These are phyloP conservation scores for Notarius lentiginosus DNA, from an alignment of 2,113 vertebrate species.

Conservation along the genomic window DNA sequence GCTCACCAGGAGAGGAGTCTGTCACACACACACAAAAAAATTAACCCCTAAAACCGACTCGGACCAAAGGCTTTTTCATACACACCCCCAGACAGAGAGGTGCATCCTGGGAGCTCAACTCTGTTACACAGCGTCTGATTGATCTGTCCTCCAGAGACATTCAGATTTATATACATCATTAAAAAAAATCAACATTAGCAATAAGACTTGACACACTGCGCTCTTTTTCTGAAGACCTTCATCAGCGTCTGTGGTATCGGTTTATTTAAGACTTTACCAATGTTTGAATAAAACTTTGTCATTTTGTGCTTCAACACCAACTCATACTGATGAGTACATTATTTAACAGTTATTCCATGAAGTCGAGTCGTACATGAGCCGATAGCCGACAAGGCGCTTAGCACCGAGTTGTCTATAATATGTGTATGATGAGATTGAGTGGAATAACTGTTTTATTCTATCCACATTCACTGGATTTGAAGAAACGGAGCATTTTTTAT, in stretches of 20 bases:
- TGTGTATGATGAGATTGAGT: too few relatives aligned
- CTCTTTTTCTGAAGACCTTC: not conserved
- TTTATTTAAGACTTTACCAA: not conserved
- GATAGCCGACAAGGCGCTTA: too few relatives aligned
- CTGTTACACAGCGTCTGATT: not conserved
- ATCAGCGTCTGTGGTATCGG: not conserved
- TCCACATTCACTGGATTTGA: too few relatives aligned
- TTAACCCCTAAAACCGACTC: slow-evolving; percentile 61
- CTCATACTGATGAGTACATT: not conserved
- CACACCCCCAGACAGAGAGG: slow-evolving; percentile 56
- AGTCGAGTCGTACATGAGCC: too few relatives aligned
- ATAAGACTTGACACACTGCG: not conserved
- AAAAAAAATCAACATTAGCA: not conserved
- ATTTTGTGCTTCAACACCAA: not conserved
- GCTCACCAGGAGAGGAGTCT: slow-evolving; percentile 73
- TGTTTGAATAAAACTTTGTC: not conserved
- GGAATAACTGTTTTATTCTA: too few relatives aligned
- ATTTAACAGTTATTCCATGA: too few relatives aligned
- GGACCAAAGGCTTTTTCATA: slow-evolving; percentile 69
- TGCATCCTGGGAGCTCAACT: slow-evolving; percentile 51
- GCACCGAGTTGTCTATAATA: too few relatives aligned
- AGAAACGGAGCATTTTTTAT: too few relatives aligned
- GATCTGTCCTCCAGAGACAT: not conserved
- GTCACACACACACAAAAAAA: slow-evolving; percentile 57
- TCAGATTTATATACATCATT: not conserved